phyloP scores from a whole-genome alignment of 2,113 vertebrate genomes.

The Labeo rohita region DNA sequence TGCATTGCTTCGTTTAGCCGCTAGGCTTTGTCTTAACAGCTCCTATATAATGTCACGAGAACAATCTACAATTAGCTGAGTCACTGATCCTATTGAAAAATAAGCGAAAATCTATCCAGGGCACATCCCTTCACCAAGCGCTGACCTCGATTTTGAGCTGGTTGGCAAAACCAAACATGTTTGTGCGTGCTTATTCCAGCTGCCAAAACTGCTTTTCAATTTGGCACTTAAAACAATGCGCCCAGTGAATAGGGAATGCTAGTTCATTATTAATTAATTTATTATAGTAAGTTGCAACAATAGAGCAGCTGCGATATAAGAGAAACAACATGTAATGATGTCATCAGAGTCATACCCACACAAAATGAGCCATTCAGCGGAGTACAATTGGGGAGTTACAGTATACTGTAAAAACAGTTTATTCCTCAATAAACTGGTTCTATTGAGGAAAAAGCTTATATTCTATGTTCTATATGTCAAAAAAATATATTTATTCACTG shows the following conservation, averaged over 20 bases:
- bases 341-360: neutral
- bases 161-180: neutral
- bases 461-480: too few species aligned
- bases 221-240: neutral
- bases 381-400: neutral
- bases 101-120: constrained; percentile 11
- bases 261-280: neutral
- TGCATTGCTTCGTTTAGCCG: constrained; percentile 25
- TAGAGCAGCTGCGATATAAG: constrained; percentile 5
- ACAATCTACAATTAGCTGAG: constrained; percentile 6
- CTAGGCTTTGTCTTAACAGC: constrained; percentile 23
- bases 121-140: neutral
- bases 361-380: neutral
- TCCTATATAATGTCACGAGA: constrained; percentile 7
- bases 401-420: neutral
- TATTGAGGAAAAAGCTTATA: neutral
- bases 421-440: neutral
- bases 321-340: neutral
- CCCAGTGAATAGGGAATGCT: neutral
- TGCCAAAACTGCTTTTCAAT: constrained; percentile 13
- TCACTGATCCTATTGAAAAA: constrained; percentile 27
- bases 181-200: neutral
- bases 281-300: neutral
- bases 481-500: too few species aligned
- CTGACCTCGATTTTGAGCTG: constrained; percentile 16